Percentiles rank a stretch among this genome's conserved stretches.
These are phyloP conservation scores for Ciconia stormi DNA, from an alignment of 2,113 vertebrate species.

Conservation along the genomic window DNA sequence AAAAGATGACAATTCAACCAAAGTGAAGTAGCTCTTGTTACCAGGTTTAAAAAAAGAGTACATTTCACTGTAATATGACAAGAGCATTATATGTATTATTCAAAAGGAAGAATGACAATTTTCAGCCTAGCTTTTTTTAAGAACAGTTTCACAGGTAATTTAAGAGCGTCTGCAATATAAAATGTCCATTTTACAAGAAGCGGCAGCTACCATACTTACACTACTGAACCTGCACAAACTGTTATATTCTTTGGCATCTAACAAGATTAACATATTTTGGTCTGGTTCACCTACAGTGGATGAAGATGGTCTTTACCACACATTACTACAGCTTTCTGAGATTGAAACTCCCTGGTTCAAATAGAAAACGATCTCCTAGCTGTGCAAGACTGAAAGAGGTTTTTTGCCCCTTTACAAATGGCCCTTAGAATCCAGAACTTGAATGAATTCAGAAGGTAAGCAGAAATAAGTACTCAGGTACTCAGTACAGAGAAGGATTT, in stretches of 20 bases:
- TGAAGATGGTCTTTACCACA: background rate
- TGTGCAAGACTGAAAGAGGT: background rate
- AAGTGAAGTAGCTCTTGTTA: background rate
- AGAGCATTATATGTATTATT: background rate
- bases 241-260: background rate
- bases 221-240: background rate
- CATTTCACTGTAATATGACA: background rate
- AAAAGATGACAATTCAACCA: background rate
- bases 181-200: background rate
- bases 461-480: background rate
- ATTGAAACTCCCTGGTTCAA: background rate
- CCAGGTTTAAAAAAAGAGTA: background rate
- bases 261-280: background rate
- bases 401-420: background rate
- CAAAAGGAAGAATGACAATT: background rate
- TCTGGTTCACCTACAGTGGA: background rate
- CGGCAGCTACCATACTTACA: background rate
- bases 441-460: background rate
- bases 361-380: fast-evolving
- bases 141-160: background rate
- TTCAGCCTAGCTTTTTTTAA: background rate
- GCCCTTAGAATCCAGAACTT: background rate
- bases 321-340: background rate
- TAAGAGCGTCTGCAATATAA: background rate
- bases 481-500: background rate